A percentile compares a stretch with the other conserved stretches of the same genome.
Conservation (phyloP, 2,888 invertebrate genomes). For the Sturmia bella region DNA sequence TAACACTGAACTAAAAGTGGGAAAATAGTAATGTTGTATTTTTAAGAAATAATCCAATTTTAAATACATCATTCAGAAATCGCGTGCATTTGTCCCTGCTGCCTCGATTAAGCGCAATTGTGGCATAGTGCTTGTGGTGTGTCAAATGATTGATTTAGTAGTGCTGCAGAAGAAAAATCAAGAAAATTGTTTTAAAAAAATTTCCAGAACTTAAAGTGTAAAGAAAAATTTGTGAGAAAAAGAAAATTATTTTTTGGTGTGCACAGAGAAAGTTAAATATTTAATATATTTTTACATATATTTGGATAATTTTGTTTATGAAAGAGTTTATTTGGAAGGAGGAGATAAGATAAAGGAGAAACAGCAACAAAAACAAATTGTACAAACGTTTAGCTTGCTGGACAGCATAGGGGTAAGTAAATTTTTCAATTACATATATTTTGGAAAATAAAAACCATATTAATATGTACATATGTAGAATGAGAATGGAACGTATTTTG, state of each 20-base stretch:
- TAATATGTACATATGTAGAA: no score
- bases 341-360: conserved; percentile 45
- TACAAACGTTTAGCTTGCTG: conserved; percentile 10
- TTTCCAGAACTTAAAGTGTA: conserved; percentile 37
- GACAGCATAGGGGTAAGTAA: conserved; percentile 46
- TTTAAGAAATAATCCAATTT: conserved; percentile 23
- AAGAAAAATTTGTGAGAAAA: conserved; percentile 29
- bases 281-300: neutral
- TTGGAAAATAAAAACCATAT: neutral
- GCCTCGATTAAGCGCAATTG: conserved; percentile 43
- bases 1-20: conserved; percentile 1
- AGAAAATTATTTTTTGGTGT: conserved; percentile 10
- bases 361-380: conserved; percentile 49
- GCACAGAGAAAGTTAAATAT: neutral
- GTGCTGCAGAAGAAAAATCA: conserved; percentile 47
- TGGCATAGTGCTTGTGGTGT: conserved; percentile 21
- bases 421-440: no score
- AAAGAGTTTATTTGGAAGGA: conserved; percentile 21
- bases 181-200: conserved; percentile 47
- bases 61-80: neutral
- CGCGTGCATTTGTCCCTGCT: neutral
- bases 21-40: conserved; percentile 29
- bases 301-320: conserved; percentile 54
- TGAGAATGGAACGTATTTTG: no score
- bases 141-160: conserved; percentile 41